Base-by-base conservation (phyloP, 92 coral and sea anemone genomes). In the Phymanthus crucifer region DNA sequence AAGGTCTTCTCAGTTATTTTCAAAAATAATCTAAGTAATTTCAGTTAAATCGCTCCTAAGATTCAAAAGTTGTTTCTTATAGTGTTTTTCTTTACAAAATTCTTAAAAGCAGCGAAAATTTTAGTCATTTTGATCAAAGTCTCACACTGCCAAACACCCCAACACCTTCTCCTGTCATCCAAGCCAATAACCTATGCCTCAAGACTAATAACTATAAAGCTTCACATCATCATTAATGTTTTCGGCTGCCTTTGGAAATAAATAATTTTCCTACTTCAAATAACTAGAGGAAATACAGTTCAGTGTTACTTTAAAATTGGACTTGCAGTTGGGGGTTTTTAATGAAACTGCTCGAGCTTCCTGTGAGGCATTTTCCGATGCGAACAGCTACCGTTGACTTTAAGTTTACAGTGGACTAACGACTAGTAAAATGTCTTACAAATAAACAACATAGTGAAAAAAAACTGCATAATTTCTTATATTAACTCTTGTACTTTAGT, bases 211-310 rank as follows among this genome's bases (percentile, higher is more conserved):
- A 61, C 29, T 26, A 61, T 29, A 61, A 61, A 26, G 8, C 27
- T 61, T 18, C 29, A 7, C 32, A 27, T 24, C 18, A 61, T 61
- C 68, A 61, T 24, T 61, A 61, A 61, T n/a, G 1, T 24, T 61
- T 61, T 24, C 68, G 68, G 68, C 68, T 61, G 34, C 68, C 68
- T 61, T 61, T 24, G 17, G 68, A 61, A 24, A 11, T 61, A 27
- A 26, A 61, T 26, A 61, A 61, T 26, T 61, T 61, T 61, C 27
- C 16, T 23, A 29, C 33, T 61, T 61, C 68, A 61, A 61, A 61
- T 61, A 24, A 61, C 35, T 24, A 13, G 8, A 77, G 81, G 81
- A 77, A 77, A 77, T 77, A 65, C 61, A 77, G 67, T 77, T 77
- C 68, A 77, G 38, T 77, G 40, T 77, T 54, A 77, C 81, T 61